These are phyloP conservation scores for Chaetorhynchus papuensis DNA, from an alignment of 2,113 vertebrate species.

Conservation along the genomic window DNA sequence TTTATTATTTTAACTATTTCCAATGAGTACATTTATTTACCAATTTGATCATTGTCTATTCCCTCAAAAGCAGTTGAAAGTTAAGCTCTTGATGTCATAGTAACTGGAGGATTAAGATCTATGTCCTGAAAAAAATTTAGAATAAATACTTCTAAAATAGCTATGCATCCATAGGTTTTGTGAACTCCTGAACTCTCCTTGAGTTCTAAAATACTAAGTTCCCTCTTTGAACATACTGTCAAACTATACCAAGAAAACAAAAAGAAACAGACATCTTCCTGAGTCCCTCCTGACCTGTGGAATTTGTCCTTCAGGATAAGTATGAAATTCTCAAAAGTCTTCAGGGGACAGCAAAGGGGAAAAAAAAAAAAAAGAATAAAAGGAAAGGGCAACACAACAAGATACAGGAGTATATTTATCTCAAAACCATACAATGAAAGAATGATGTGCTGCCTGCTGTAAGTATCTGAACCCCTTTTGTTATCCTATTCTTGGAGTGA, in stretches of 20 bases:
- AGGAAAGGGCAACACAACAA: not conserved
- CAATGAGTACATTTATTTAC: not conserved
- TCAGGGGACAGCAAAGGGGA: accelerated
- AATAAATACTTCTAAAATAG: not conserved
- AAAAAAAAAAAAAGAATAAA: no score
- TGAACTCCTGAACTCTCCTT: not conserved
- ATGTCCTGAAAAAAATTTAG: not conserved
- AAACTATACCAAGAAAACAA: not conserved
- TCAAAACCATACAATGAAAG: not conserved
- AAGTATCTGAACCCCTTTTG: not conserved
- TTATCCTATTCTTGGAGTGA: not conserved
- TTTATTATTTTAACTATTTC: not conserved
- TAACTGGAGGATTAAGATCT: not conserved
- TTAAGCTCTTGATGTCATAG: not conserved
- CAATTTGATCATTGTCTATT: not conserved
- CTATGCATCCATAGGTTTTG: not conserved
- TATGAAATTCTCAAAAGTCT: not conserved
- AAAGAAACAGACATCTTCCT: not conserved
- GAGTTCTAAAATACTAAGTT: not conserved
- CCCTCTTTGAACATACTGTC: not conserved
- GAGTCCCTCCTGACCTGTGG: not conserved
- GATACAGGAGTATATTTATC: not conserved
- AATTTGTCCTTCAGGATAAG: not conserved
- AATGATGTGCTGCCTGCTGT: not conserved
- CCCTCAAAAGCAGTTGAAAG: not conserved